Conservation (phyloP, 2,113 vertebrate species). For the Glaucidium brasilianum region DNA sequence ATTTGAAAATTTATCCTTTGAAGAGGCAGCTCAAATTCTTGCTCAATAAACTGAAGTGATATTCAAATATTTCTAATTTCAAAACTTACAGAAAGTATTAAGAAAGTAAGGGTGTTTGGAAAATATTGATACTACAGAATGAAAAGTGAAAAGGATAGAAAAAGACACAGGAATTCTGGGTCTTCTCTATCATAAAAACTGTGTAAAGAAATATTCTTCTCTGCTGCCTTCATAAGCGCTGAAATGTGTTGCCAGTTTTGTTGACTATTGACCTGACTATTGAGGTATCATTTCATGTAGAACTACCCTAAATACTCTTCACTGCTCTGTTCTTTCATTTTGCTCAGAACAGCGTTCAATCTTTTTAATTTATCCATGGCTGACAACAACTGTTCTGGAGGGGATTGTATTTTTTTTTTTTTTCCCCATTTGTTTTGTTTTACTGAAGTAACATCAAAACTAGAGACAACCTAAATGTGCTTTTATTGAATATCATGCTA, state of each 20-base stretch:
- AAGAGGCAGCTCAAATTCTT: not conserved
- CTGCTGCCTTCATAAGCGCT: not conserved
- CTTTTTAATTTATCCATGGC: not conserved
- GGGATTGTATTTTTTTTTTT: not conserved
- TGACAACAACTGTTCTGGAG: not conserved
- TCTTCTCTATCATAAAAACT: not conserved
- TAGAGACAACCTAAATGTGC: not conserved
- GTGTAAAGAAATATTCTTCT: not conserved
- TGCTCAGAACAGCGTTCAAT: not conserved
- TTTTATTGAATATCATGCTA: not conserved
- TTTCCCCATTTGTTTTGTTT: not conserved
- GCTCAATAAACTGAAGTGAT: not conserved
- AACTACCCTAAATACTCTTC: not conserved
- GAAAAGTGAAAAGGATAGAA: not conserved
- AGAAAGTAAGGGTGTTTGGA: not conserved
- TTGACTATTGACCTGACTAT: not conserved
- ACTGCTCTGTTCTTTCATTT: not conserved
- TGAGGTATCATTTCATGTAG: not conserved
- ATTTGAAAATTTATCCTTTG: not conserved
- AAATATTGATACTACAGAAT: not conserved
- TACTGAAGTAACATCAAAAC: not conserved
- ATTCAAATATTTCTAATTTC: not conserved
- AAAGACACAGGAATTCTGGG: not conserved
- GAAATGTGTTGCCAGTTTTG: not conserved
- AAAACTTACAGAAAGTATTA: not conserved